A percentile compares a stretch with the other conserved stretches of the same genome.
Evolutionary conservation across 2,888 invertebrate species (phyloP).

Genomic region (Drosophila fulvimacula): DNA sequence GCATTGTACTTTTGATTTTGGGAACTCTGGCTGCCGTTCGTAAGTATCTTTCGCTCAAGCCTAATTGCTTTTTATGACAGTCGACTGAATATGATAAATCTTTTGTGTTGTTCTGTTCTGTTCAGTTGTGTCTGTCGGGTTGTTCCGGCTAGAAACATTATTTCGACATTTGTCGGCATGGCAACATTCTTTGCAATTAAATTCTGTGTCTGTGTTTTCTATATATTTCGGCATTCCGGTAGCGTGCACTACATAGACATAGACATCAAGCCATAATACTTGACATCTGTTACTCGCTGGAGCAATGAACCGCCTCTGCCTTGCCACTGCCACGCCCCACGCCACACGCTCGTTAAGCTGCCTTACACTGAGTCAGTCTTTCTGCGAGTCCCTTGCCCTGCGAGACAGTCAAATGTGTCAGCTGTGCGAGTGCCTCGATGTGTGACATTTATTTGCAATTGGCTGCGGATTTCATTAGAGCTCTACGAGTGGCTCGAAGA

Average conservation of each 20-base stretch:
- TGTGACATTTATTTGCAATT: slow-evolving; percentile 71
- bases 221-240: slow-evolving; percentile 41
- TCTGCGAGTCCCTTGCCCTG: slow-evolving; percentile 7
- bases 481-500: slow-evolving; percentile 37
- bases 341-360: slow-evolving; percentile 6
- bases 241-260: slow-evolving; percentile 44
- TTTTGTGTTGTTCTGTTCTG: slow-evolving; percentile 39
- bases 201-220: slow-evolving; percentile 52
- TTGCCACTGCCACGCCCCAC: slow-evolving; percentile 9
- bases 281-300: slow-evolving; percentile 65
- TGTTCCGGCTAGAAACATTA: slow-evolving; percentile 43
- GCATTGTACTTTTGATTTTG: slow-evolving; percentile 58
- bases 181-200: slow-evolving; percentile 73
- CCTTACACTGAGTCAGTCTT: background rate
- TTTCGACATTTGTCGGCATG: slow-evolving; percentile 65
- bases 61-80: slow-evolving; percentile 79
- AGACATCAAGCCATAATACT: slow-evolving; percentile 46
- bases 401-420: slow-evolving; percentile 53
- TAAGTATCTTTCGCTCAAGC: slow-evolving; percentile 61
- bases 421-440: slow-evolving; percentile 65
- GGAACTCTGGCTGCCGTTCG: slow-evolving; percentile 48
- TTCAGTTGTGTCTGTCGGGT: slow-evolving; percentile 19
- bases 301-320: slow-evolving; percentile 23
- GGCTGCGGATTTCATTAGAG: slow-evolving; percentile 54
- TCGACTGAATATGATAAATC: slow-evolving; percentile 76